Base-by-base conservation (phyloP, 1,140 invertebrate species). In the Heliconius congener region DNA sequence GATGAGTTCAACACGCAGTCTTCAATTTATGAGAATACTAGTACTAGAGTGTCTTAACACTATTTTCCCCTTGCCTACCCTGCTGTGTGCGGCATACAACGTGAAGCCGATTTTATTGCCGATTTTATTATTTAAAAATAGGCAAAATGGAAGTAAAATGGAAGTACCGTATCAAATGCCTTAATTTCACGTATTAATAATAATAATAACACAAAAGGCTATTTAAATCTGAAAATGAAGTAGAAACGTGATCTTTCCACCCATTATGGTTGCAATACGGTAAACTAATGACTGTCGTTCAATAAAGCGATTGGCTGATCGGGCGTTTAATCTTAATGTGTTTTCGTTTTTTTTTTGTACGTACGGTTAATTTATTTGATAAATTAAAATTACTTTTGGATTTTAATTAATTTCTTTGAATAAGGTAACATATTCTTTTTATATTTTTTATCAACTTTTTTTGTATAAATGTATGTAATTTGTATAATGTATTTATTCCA, bases 281-380 rank as follows among this genome's bases (percentile, higher is more conserved):
- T 37, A 78, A 50, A 74, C 71, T 78, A 83, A 83, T 83, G 78
- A 71, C 80, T 74, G 80, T 78, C 80, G 73, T 81, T 81, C 76
- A 77, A 78, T 78, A 78, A 70, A 81, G 80, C 81, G 77, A 82
- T 79, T 52, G 57, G 74, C 77, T 79, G 81, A 79, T 76, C 78
- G 74, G 66, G 27, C 77, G 79, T 78, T 80, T 80, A 60, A 83
- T 80, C 78, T 83, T 76, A 83, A 80, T 80, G 72, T 57, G 66
- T 75, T 73, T 37, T 46, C 60, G n/a, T 52, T 74, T 81, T 80
- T 34, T 81, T 80, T 76, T 70, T 80, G 27, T 30, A 30, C 13
- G 3, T 66, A 66, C 23, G 23, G 60, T 66, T 30, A 66, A 66
- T 66, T 30, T 66, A 30, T 66, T 66, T 60, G 3, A 16, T 23